Percentiles rank a stretch among this genome's conserved stretches.
Evolutionary conservation across 2,888 invertebrate genomes (phyloP).

Genomic region (Catocala fraxini): DNA sequence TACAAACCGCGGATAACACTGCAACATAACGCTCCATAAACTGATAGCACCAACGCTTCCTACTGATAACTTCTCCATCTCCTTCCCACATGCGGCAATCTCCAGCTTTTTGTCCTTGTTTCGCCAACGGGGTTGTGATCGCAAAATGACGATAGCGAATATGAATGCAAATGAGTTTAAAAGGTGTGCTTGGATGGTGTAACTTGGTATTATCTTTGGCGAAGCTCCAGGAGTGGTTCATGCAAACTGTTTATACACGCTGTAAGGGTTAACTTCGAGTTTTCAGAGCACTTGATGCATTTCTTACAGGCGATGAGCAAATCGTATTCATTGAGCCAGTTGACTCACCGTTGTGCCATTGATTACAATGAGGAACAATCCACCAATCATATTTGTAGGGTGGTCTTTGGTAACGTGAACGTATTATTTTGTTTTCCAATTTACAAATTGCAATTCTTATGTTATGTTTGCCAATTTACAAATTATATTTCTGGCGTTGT

Average conservation of each 20-base stretch:
- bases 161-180: slow-evolving; percentile 57
- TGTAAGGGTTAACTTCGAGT: slow-evolving; percentile 9
- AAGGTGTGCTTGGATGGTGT: slow-evolving; percentile 50
- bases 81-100: slow-evolving; percentile 15
- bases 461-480: too few species aligned
- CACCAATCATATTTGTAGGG: too few species aligned
- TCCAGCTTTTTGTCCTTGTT: slow-evolving; percentile 28
- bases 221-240: slow-evolving; percentile 42
- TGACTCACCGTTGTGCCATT: too few species aligned
- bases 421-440: too few species aligned
- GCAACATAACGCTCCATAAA: slow-evolving; percentile 12
- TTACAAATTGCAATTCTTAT: too few species aligned
- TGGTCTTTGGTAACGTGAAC: too few species aligned
- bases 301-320: too few species aligned
- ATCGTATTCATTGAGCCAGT: too few species aligned
- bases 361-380: too few species aligned
- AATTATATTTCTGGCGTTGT: too few species aligned
- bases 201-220: slow-evolving; percentile 56
- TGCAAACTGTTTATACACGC: slow-evolving; percentile 28
- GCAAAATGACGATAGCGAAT: slow-evolving; percentile 48
- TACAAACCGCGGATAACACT: slow-evolving; percentile 6
- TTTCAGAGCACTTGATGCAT: too few species aligned
- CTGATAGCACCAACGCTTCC: slow-evolving; percentile 25
- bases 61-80: slow-evolving; percentile 30
- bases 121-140: slow-evolving; percentile 33